Percentiles rank a stretch among this genome's conserved stretches.
Conservation (phyloP, 2,797 vertebrate genomes). For the Phoeniculus purpureus region DNA sequence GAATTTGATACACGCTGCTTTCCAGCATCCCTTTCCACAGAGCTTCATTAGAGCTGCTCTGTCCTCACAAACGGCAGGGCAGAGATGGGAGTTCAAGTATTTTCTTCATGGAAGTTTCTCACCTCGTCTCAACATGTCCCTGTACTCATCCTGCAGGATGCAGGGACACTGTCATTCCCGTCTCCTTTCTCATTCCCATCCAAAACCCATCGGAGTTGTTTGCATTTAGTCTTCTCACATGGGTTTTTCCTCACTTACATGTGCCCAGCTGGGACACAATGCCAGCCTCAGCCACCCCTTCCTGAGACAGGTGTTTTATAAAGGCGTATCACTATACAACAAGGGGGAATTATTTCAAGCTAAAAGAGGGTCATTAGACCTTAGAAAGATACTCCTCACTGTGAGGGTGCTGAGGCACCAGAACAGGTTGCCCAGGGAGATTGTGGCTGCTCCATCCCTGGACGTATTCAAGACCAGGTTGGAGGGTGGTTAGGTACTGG, state of each 20-base stretch:
- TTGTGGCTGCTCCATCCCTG: too few relatives aligned
- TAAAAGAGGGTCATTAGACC: too few relatives aligned
- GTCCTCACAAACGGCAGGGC: background rate
- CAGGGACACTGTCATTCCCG: background rate
- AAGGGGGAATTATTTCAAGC: too few relatives aligned
- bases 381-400: too few relatives aligned
- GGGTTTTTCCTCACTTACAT: background rate
- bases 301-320: background rate
- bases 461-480: too few relatives aligned
- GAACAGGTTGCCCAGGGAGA: too few relatives aligned
- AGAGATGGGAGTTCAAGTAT: background rate
- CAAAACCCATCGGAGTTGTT: background rate
- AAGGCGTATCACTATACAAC: background rate
- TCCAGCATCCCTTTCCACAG: conserved; percentile 18
- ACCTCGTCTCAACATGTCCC: background rate
- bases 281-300: background rate
- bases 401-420: too few relatives aligned
- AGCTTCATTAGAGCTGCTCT: background rate
- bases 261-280: background rate
- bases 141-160: accelerated
- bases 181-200: background rate
- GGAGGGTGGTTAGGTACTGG: too few relatives aligned
- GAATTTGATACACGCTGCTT: background rate
- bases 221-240: background rate
- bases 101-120: background rate